Base-by-base conservation (phyloP, 30 jellyfish, hydroid and myxozoan species). In the Catostylus mosaicus region DNA sequence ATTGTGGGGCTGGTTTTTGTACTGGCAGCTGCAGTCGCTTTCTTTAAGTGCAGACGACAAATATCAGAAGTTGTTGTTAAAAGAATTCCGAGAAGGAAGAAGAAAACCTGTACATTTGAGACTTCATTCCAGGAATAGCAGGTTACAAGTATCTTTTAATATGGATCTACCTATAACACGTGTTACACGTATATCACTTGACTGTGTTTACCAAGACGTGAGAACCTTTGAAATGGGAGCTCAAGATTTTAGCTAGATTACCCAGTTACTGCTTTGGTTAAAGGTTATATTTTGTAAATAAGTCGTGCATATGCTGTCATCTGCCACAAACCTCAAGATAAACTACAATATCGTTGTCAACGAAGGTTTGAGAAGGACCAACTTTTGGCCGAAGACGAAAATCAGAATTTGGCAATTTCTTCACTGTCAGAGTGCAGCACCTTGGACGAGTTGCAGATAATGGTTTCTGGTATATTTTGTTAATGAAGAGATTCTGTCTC, bases 91-190 rank as follows among this genome's bases (percentile, higher is more conserved):
- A 48, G 52, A 30, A 70, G 73, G 54, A 70, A 38, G 51, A 38
- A 75, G 33, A 35, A 52, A 43, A 56, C 85, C 30, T 37, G 38
- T 23, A 70, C 86, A 47, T 26, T 72, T 20, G 92, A 82, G 45
- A 82, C 92, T 10, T 54, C 92, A 2, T 82, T 82, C 43, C 92
- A 82, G 22, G 86, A 67, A 69, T 82, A 66, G 26, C n/a, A n/a
- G n/a, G n/a, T n/a, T n/a, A n/a, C n/a, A n/a, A n/a, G n/a, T n/a
- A n/a, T n/a, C n/a, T n/a, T n/a, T n/a, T n/a, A n/a, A n/a, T n/a
- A n/a, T n/a, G n/a, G n/a, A n/a, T n/a, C n/a, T n/a, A n/a, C n/a
- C n/a, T n/a, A n/a, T n/a, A n/a, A n/a, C n/a, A n/a, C n/a, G n/a
- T n/a, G n/a, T n/a, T n/a, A n/a, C n/a, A n/a, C n/a, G n/a, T n/a